A percentile compares a stretch with the other conserved stretches of the same genome.
Conservation (phyloP, 2,113 vertebrate species). For the Paracanthobrama guichenoti region DNA sequence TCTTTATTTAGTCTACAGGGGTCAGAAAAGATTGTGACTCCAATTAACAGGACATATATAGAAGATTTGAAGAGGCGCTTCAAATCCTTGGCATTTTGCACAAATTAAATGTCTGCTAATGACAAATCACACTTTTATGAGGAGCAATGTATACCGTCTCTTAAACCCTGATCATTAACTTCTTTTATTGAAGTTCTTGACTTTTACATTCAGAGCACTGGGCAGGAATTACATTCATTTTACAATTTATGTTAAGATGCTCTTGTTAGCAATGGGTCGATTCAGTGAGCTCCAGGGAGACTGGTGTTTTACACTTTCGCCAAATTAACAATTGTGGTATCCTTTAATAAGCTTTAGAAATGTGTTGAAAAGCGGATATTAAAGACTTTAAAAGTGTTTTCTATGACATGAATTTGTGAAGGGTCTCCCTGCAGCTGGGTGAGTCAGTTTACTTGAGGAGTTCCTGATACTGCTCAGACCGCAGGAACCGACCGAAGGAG, state of each 20-base stretch:
- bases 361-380: not conserved
- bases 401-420: not conserved
- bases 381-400: not conserved
- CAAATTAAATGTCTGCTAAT: constrained; percentile 21
- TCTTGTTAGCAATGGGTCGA: not conserved
- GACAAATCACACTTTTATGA: constrained; percentile 6
- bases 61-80: not conserved
- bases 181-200: not conserved
- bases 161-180: not conserved
- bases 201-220: constrained; percentile 25
- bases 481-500: constrained; percentile 90
- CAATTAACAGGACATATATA: constrained; percentile 24
- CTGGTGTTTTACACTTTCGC: not conserved
- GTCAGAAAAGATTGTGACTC: constrained; percentile 7
- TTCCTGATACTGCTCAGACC: constrained; percentile 87
- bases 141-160: not conserved
- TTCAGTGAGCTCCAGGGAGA: constrained; percentile 48
- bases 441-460: constrained; percentile 76
- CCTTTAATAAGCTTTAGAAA: not conserved
- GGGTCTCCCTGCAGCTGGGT: constrained; percentile 49
- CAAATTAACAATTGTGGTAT: not conserved
- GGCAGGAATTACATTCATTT: not conserved
- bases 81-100: not conserved
- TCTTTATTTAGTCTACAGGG: constrained; percentile 45
- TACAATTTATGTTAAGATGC: not conserved